phyloP scores from a whole-genome alignment of 2,888 invertebrate genomes.

The Drosophila mayaguana region DNA sequence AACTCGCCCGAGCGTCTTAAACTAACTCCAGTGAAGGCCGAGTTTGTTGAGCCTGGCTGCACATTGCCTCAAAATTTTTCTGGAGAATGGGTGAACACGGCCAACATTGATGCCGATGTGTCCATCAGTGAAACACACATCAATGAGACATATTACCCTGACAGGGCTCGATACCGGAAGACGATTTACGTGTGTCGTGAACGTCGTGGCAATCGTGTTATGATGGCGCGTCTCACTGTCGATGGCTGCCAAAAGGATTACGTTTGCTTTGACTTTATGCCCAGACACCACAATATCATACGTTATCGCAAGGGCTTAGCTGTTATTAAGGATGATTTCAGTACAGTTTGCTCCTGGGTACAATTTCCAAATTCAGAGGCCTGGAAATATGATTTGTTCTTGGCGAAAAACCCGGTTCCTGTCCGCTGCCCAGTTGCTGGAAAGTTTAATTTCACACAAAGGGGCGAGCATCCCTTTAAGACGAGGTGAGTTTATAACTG shows the following conservation, averaged over 20 bases:
- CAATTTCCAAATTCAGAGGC: constrained; percentile 93
- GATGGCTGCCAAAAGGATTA: constrained; percentile 99
- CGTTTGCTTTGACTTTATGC: constrained; percentile 98
- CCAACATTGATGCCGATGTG: constrained; percentile 97
- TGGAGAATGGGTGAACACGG: constrained; percentile 98
- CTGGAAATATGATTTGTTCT: constrained; percentile 95
- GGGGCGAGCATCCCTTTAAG: constrained; percentile 95
- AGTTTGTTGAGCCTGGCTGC: constrained; percentile 95
- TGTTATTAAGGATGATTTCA: constrained; percentile 95
- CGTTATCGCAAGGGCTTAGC: constrained; percentile 95
- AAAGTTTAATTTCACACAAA: constrained; percentile 97
- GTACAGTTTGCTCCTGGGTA: constrained; percentile 97
- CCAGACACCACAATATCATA: constrained; percentile 97
- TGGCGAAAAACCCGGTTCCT: constrained; percentile 94
- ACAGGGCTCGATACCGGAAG: constrained; percentile 93
- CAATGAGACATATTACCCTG: constrained; percentile 97
- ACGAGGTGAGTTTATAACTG: constrained; percentile 87
- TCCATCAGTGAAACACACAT: constrained; percentile 98
- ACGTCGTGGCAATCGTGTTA: constrained; percentile 94
- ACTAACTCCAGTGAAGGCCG: constrained; percentile 94
- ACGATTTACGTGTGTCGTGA: constrained; percentile 98
- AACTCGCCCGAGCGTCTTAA: constrained; percentile 95
- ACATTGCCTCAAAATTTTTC: constrained; percentile 96
- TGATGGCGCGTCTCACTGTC: constrained; percentile 98
- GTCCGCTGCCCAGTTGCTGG: constrained; percentile 98